Base-by-base conservation (phyloP, 2,888 invertebrate genomes). In the Cenopis cana region DNA sequence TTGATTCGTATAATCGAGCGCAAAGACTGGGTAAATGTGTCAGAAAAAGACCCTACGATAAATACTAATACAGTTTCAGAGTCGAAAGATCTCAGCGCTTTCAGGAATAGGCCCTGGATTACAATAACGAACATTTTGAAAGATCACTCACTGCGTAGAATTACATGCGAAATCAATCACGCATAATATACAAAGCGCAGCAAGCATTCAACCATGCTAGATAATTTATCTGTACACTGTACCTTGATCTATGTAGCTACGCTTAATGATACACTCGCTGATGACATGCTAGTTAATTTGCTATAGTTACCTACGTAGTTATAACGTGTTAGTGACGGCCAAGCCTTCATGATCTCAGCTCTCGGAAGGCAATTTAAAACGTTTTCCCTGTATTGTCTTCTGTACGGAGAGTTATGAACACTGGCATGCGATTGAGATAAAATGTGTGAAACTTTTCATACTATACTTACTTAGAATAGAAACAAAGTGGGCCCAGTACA, bases 241-340 rank as follows among this genome's bases (percentile, higher is more conserved):
- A 78, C 85, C 86, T 86, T 86, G 87, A 85, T 85, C 83, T 82
- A 78, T 79, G 77, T 77, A 78, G 79, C 75, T 54, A 66, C 59
- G 36, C 38, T 59, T 76, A 74, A 80, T 81, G 78, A 77, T 60
- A 69, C 74, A 74, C 74, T 67, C 68, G 62, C 65, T 36, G 59
- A 64, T 57, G 62, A 69, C 50, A 64, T 57, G 33, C 12, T 41
- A 69, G 57, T 52, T 64, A 64, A 64, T 33, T 69, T 36, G 29
- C 57, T 46, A 38, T 59, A 41, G 50, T 50, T 57, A 61, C 9
- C 60, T 57, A 67, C 49, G 50, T 50, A 67, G n/a, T 59, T 50
- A 57, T 66, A 60, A 8, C 56, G 46, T 41, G 49, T 29, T 55
- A 36, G 24, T 68, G 52, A 50, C 29, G 60, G 36, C 60, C 54